These are phyloP conservation scores for Tautogolabrus adspersus DNA, from an alignment of 2,113 vertebrate genomes.

Conservation along the genomic window DNA sequence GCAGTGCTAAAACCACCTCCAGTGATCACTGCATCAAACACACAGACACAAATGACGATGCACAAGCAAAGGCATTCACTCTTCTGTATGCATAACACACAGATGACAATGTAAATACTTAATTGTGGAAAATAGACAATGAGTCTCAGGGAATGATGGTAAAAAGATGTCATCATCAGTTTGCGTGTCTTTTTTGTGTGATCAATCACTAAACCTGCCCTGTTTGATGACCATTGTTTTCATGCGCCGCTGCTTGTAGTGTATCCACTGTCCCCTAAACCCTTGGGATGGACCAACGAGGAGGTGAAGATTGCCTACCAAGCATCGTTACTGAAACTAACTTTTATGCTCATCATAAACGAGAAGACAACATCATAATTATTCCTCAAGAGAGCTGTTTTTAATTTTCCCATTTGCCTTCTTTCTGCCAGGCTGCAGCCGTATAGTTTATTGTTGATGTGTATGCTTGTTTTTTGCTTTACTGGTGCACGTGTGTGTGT, in stretches of 20 bases:
- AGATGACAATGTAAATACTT: conserved; percentile 38
- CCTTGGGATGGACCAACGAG: too few relatives aligned
- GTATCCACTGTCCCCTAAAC: too few relatives aligned
- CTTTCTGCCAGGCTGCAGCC: conserved; percentile 52
- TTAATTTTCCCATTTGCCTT: conserved; percentile 66
- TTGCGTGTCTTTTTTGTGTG: conserved; percentile 25
- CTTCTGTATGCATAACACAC: conserved; percentile 10
- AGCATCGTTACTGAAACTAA: conserved; percentile 67
- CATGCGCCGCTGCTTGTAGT: conserved; percentile 1
- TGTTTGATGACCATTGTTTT: conserved; percentile 51
- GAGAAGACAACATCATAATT: conserved; percentile 68
- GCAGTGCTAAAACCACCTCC: conserved; percentile 54
- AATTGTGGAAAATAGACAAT: conserved; percentile 10
- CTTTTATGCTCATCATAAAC: conserved; percentile 61
- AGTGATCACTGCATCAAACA: conserved; percentile 43
- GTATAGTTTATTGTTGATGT: conserved; percentile 56
- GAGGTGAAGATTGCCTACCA: neutral
- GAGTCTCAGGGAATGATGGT: conserved; percentile 12
- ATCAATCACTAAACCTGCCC: conserved; percentile 38
- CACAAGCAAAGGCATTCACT: conserved; percentile 11
- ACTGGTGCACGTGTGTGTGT: too few relatives aligned
- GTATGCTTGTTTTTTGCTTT: conserved; percentile 16
- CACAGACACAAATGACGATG: conserved; percentile 21
- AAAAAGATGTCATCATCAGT: conserved; percentile 17
- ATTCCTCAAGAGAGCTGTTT: conserved; percentile 58